These are phyloP conservation scores for Habrosyne pyritoides DNA, from an alignment of 2,888 invertebrate species.

Conservation along the genomic window DNA sequence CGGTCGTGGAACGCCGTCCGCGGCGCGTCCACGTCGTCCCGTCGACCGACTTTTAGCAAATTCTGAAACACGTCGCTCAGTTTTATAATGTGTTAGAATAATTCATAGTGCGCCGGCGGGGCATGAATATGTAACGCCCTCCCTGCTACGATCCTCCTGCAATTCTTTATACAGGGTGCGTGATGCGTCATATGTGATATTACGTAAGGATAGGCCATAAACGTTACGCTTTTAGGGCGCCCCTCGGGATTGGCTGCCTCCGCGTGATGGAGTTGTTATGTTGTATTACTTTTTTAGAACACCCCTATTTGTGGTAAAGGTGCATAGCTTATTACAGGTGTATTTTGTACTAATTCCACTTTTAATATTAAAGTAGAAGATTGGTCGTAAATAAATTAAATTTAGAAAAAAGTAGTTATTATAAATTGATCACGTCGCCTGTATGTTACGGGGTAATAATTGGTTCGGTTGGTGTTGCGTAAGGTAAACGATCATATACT, in stretches of 20 bases:
- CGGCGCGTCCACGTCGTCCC: neutral
- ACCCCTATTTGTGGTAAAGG: neutral
- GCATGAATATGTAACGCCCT: constrained; percentile 41
- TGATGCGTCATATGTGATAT: neutral
- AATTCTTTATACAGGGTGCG: neutral
- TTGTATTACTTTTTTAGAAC: neutral
- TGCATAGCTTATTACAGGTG: neutral
- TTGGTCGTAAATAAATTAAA: too few relatives aligned
- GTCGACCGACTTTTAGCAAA: constrained; percentile 24
- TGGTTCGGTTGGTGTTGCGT: too few relatives aligned
- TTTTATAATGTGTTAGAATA: constrained; percentile 50
- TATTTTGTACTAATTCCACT: too few relatives aligned
- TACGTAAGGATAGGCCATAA: constrained; percentile 7
- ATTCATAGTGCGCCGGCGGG: constrained; percentile 45
- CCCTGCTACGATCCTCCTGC: neutral
- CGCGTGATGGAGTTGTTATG: neutral
- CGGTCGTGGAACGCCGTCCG: too few relatives aligned
- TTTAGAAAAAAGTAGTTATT: too few relatives aligned
- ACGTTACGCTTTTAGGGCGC: constrained; percentile 8
- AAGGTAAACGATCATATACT: too few relatives aligned
- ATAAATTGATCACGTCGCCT: too few relatives aligned
- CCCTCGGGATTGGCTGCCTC: neutral
- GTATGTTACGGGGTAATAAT: too few relatives aligned
- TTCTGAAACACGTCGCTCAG: constrained; percentile 32
- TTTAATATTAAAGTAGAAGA: too few relatives aligned